phyloP scores from a whole-genome alignment of 2,797 vertebrate species.

The Picus viridis region DNA sequence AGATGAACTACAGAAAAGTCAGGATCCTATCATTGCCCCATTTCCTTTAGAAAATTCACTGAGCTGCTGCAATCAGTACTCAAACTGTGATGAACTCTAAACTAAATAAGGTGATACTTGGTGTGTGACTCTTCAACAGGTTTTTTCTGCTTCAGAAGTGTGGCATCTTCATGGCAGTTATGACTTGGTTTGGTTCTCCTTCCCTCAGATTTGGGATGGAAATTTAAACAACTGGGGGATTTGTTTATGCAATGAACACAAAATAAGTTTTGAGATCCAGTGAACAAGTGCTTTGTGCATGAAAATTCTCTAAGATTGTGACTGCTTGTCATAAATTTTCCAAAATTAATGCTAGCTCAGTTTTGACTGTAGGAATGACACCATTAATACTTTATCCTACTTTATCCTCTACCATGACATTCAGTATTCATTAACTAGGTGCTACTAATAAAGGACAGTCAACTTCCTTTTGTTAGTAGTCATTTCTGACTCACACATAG shows the following conservation, averaged over 20 bases:
- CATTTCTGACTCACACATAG: slow-evolving; percentile 31
- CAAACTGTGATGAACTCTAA: not conserved
- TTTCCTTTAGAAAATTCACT: not conserved
- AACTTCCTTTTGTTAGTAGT: slow-evolving; percentile 12
- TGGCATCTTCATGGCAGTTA: not conserved
- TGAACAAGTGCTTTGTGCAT: not conserved
- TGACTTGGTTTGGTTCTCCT: not conserved
- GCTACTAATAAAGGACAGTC: slow-evolving; percentile 6
- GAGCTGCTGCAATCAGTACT: not conserved
- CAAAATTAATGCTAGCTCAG: not conserved
- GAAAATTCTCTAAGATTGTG: not conserved
- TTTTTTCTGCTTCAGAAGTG: not conserved
- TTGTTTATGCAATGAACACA: not conserved
- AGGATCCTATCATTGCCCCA: not conserved
- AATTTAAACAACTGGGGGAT: not conserved
- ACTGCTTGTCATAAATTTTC: not conserved
- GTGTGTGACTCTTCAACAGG: not conserved
- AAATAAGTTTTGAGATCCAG: not conserved
- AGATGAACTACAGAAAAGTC: not conserved
- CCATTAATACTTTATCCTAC: not conserved
- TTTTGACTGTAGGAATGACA: not conserved
- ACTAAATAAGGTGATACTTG: not conserved
- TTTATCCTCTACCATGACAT: not conserved
- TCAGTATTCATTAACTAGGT: slow-evolving; percentile 5
- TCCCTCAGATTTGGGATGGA: not conserved